These are phyloP conservation scores for Thysanoteuthis rhombus DNA, from an alignment of 2,888 invertebrate species.

Conservation along the genomic window DNA sequence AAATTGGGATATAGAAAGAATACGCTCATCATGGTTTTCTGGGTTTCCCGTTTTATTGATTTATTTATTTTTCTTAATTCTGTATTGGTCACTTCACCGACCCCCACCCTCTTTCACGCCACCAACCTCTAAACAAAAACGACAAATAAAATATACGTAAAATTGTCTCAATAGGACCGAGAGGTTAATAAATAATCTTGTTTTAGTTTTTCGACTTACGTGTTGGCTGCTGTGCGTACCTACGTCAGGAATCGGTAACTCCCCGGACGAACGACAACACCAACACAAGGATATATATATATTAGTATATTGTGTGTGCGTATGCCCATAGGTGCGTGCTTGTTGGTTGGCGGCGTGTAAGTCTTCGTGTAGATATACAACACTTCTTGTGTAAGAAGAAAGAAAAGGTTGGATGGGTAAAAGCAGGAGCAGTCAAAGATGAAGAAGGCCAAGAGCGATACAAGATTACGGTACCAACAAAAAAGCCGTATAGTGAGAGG, in stretches of 20 bases:
- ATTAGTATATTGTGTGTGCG: background rate
- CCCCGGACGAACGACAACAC: background rate
- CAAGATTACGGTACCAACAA: no score
- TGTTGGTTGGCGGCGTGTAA: background rate
- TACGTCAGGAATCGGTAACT: background rate
- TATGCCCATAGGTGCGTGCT: background rate
- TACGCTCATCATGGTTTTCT: background rate
- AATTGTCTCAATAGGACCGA: background rate
- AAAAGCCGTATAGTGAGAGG: background rate
- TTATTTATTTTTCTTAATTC: background rate
- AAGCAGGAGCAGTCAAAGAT: background rate
- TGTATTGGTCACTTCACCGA: background rate
- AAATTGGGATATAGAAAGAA: no score
- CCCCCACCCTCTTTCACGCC: background rate
- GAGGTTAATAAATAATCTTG: background rate
- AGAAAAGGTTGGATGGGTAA: background rate
- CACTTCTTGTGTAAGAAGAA: conserved; percentile 12
- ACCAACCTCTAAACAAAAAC: background rate
- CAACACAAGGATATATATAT: background rate
- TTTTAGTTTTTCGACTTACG: conserved; percentile 12
- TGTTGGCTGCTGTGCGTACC: conserved; percentile 12
- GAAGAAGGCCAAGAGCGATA: background rate
- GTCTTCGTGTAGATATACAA: background rate
- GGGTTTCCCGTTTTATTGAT: background rate
- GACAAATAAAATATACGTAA: background rate